These are phyloP conservation scores for Malacoraja senta DNA, from an alignment of 2,797 vertebrate genomes.

Conservation along the genomic window DNA sequence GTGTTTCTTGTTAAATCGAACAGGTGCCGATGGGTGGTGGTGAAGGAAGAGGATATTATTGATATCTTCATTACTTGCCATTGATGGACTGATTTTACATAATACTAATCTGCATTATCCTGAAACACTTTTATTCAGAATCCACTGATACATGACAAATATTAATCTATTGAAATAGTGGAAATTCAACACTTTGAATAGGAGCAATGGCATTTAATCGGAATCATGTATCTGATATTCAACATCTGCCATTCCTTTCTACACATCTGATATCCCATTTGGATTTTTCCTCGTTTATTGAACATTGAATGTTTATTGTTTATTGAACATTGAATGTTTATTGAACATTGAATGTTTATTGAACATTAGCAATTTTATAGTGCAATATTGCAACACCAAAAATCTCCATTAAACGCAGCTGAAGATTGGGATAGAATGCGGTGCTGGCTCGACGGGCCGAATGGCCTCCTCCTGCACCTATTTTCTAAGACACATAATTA, in stretches of 20 bases:
- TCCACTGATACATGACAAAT: background rate
- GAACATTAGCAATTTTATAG: background rate
- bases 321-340: too few relatives aligned
- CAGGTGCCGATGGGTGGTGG: background rate
- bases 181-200: slow-evolving; percentile 4
- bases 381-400: background rate
- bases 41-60: background rate
- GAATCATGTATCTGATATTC: background rate
- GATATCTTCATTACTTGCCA: slow-evolving; percentile 15
- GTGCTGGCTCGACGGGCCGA: too few relatives aligned
- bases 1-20: background rate
- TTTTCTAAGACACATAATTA: background rate
- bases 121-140: background rate
- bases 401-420: too few relatives aligned
- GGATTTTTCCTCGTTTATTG: too few relatives aligned
- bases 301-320: too few relatives aligned
- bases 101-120: background rate
- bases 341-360: too few relatives aligned
- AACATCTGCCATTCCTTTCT: too few relatives aligned
- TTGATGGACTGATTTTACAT: background rate
- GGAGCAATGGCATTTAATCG: background rate
- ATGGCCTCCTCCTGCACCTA: too few relatives aligned
- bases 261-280: too few relatives aligned
- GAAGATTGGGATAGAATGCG: background rate
- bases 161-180: background rate